A percentile compares a stretch with the other conserved stretches of the same genome.
These are phyloP conservation scores for Biston stratarius DNA, from an alignment of 2,888 invertebrate species.

Conservation along the genomic window DNA sequence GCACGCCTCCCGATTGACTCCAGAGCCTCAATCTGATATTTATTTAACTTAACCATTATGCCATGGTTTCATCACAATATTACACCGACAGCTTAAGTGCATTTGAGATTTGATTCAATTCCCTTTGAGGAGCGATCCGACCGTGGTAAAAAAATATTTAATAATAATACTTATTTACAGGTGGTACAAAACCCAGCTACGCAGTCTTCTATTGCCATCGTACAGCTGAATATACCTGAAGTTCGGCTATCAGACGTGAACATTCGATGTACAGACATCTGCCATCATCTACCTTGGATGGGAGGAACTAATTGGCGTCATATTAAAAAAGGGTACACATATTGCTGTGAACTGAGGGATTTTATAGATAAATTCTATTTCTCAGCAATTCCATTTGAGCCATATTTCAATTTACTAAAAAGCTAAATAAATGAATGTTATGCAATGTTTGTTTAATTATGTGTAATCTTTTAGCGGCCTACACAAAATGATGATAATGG, in stretches of 20 bases:
- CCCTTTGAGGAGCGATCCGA: no score
- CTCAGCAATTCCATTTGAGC: neutral
- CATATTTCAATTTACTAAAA: neutral
- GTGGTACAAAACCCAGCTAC: neutral
- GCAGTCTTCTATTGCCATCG: neutral
- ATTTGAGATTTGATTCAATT: neutral
- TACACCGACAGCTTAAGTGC: no score
- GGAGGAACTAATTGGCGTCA: neutral
- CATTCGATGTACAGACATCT: neutral
- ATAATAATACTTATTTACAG: neutral
- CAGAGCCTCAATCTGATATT: no score
- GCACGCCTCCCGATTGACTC: no score
- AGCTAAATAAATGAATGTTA: neutral
- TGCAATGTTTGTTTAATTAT: no score
- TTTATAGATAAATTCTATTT: neutral
- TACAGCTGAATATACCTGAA: constrained; percentile 2
- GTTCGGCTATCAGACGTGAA: neutral
- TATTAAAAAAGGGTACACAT: neutral
- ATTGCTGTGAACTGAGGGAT: neutral
- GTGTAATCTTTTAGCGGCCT: no score
- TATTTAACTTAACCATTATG: no score
- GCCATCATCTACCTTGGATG: neutral
- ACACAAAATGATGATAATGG: no score
- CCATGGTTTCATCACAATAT: no score
- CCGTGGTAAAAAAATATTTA: no score